Conservation (phyloP, 2,888 invertebrate species). For the Drosophila silvestris region DNA sequence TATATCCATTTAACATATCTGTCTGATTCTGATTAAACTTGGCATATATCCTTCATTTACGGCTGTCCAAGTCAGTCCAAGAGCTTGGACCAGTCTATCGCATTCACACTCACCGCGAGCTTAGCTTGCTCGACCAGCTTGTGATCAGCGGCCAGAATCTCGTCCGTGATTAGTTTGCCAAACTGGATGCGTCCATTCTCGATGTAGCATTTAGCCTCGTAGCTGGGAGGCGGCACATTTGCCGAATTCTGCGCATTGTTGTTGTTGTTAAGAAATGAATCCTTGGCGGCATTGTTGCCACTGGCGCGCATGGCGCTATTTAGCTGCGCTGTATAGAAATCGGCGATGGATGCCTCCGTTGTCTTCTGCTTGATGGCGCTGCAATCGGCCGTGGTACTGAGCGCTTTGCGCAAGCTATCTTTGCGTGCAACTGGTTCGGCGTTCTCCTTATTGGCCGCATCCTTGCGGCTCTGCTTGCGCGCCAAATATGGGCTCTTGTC, state of each 20-base stretch:
- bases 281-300: constrained; percentile 70
- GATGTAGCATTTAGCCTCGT: constrained; percentile 88
- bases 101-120: constrained; percentile 86
- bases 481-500: constrained; percentile 82
- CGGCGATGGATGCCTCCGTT: constrained; percentile 74
- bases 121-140: constrained; percentile 93
- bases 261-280: constrained; percentile 79
- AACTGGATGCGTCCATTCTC: constrained; percentile 92
- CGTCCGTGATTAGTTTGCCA: constrained; percentile 93
- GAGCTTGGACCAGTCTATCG: not conserved
- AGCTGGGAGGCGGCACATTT: constrained; percentile 75
- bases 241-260: constrained; percentile 66
- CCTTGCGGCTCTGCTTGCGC: constrained; percentile 79
- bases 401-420: constrained; percentile 83
- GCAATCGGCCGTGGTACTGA: constrained; percentile 87
- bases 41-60: not conserved
- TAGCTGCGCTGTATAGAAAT: constrained; percentile 83
- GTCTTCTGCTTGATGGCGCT: constrained; percentile 82
- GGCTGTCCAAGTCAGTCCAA: not conserved
- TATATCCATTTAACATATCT: not conserved
- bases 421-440: constrained; percentile 76
- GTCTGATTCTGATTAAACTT: not conserved
- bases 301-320: constrained; percentile 83
- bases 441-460: constrained; percentile 82
- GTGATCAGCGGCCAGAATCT: constrained; percentile 93